Evolutionary conservation across 2,113 vertebrate genomes (phyloP), one percentile per base, ranked within the genome.

Genomic region (Pituophis catenifer): DNA sequence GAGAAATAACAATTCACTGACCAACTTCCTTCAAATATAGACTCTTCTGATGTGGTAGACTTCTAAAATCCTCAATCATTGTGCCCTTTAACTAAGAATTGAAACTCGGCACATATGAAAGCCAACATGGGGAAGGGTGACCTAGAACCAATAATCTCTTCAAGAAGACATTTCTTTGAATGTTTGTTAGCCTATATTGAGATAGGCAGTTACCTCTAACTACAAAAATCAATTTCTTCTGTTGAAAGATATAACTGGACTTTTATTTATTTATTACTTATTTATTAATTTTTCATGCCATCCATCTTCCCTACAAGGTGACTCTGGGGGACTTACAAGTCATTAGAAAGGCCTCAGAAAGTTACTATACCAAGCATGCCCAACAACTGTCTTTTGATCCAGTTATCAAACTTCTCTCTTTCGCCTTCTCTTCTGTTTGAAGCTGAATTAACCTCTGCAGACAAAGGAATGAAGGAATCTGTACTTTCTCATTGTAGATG

Each of bases 401-500:
- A 48, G 50, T 54, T 44, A 26, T 44, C 2, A 19, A n/a, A 11
- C 33, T 11, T 17, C 5, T 86, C 58, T 52, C 8, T 2, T 87
- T 0, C 57, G 2, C n/a, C 58, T 54, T 0, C 0, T 1, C 17
- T 1, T 58, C 90, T 85, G 90, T 93, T 17, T 0, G 91, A 89
- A 93, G 57, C 23, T 59, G 54, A 65, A 4, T 59, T 54, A 75
- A 50, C 17, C 75, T 4, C 1, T 59, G 0, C 55, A 62, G n/a
- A 33, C 93, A 93, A 97, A 0, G 0, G 21, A 90, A 24, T n/a
- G 52, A 93, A 15, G 19, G 0, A 3, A 10, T 81, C 5, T 58
- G 38, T 48, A 24, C 65, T 85, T 1, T 94, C 75, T 94, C 87
- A 1, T 97, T 98, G 91, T 97, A 99, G 99, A 97, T 99, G 99